These are phyloP conservation scores for Clamator glandarius DNA, from an alignment of 2,797 vertebrate genomes.

Conservation along the genomic window DNA sequence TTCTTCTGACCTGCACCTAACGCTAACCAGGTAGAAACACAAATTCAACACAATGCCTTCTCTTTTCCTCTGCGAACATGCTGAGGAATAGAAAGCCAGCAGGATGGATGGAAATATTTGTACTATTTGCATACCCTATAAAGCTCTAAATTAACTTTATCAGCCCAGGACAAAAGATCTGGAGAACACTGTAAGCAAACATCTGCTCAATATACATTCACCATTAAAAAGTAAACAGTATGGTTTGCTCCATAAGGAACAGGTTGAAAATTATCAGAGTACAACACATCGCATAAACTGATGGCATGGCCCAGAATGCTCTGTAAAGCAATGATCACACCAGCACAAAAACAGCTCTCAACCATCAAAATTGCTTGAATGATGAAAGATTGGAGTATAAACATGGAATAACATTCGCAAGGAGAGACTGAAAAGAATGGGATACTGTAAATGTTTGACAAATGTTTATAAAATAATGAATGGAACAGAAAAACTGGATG, in stretches of 20 bases:
- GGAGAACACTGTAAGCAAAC: constrained; percentile 64
- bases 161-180: constrained; percentile 58
- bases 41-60: neutral
- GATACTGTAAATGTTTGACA: neutral
- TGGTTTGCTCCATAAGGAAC: constrained; percentile 54
- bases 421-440: neutral
- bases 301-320: neutral
- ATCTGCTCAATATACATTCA: constrained; percentile 64
- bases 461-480: neutral
- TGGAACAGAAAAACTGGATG: neutral
- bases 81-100: neutral
- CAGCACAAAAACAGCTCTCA: constrained; percentile 4
- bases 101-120: neutral
- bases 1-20: neutral
- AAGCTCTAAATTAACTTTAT: constrained; percentile 59
- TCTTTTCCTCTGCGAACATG: neutral
- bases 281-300: constrained; percentile 13
- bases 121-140: constrained; percentile 17
- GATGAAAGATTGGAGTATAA: neutral
- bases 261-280: constrained; percentile 58
- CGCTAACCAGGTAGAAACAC: neutral
- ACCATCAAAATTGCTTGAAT: neutral
- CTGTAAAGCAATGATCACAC: neutral
- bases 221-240: constrained; percentile 54
- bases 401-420: neutral